Conservation (phyloP, 2,888 invertebrate genomes). For the Eucriotettix oculatus region DNA sequence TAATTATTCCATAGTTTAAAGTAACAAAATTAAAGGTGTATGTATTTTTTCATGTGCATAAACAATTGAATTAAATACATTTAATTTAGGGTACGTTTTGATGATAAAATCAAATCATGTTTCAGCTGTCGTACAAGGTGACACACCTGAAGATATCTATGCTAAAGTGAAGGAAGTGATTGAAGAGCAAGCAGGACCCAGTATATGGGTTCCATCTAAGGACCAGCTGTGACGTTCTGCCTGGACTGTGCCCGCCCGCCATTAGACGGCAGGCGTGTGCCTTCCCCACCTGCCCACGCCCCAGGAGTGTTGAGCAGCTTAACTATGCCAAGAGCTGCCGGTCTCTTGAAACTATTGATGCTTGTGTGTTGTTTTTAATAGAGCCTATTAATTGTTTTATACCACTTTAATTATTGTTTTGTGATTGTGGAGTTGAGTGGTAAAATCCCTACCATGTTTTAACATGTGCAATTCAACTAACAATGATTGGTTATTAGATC, state of each 20-base stretch:
- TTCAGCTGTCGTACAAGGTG: conserved; percentile 85
- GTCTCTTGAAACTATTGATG: not conserved
- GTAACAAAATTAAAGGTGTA: too few species aligned
- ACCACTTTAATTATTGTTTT: not conserved
- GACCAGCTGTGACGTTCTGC: conserved; percentile 71
- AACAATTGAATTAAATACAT: too few species aligned
- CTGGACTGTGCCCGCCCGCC: conserved; percentile 23
- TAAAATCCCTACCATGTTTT: not conserved
- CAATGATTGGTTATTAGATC: not conserved
- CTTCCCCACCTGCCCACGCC: not conserved
- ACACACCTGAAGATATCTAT: conserved; percentile 96
- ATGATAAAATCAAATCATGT: not conserved
- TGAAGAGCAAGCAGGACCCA: conserved; percentile 84
- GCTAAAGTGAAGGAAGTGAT: conserved; percentile 88
- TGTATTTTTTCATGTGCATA: too few species aligned
- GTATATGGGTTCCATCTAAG: conserved; percentile 93
- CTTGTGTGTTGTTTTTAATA: not conserved
- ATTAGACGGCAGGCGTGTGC: not conserved
- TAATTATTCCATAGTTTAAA: too few species aligned
- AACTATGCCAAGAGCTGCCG: too few species aligned
- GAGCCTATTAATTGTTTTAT: not conserved
- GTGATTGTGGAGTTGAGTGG: not conserved
- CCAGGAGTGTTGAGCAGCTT: not conserved
- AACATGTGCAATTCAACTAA: not conserved
- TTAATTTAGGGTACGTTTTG: too few species aligned